Evolutionary conservation across 2,113 vertebrate genomes (phyloP), one percentile per base, ranked within the genome.

Genomic region (Leptosomus discolor): DNA sequence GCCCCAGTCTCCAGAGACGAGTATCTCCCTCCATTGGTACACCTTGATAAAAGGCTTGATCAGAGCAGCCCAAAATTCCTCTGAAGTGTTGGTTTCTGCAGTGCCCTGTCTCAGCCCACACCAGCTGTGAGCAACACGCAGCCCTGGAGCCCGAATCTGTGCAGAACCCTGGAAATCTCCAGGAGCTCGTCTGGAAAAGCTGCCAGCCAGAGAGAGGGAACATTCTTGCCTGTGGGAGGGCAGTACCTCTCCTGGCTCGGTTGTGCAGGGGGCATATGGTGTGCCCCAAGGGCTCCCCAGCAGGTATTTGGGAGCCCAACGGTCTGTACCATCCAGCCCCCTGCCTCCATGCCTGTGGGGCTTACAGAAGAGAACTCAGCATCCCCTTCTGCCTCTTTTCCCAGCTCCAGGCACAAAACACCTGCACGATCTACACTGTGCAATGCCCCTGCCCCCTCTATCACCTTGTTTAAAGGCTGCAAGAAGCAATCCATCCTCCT

Each of bases 271-370:
- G 2, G 6, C 37, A 65, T 29, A 34, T 2, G 7, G 34, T 17
- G 13, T 57, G 34, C 11, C 32, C 19, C 1, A 1, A 29, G 12
- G 16, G 29, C 12, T 57, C 18, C n/a, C 23, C 1, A 2, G 37
- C 5, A 68, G 19, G 19, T 57, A 34, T 0, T 29, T 21, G 11
- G 27, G 12, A 65, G 5, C 21, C 27, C 0, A 0, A 65, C 6
- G 8, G 5, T 53, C 68, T 76, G 34, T 53, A 29, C 48, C 4
- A 4, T 2, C 32, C 34, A 90, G 48, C 8, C 5, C 11, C 9
- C 16, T 82, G 54, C 37, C 60, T 71, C 21, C 26, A 18, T 18
- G 24, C 15, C 56, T 30, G 19, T 14, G 4, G 23, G 15, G 5
- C 3, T 4, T 34, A 30, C 43, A 71, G 37, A 48, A 78, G 3